Percentiles rank a stretch among this genome's conserved stretches.
Evolutionary conservation across 2,797 vertebrate species (phyloP).

Genomic region (Odontamblyopus rebecca): DNA sequence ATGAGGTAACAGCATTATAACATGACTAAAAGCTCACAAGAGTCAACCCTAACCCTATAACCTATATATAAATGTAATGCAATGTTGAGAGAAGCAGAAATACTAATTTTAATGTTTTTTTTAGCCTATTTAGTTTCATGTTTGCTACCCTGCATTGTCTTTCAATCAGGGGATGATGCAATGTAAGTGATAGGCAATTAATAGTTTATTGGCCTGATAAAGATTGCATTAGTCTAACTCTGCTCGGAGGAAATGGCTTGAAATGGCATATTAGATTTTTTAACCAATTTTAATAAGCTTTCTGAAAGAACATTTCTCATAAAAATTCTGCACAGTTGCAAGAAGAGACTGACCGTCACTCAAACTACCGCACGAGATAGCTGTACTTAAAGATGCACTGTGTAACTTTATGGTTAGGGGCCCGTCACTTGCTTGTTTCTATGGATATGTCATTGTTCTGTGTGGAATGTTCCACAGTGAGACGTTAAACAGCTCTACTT

Average conservation of each 20-base stretch:
- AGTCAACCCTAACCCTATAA: no score
- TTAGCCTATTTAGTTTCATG: not conserved
- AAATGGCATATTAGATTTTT: not conserved
- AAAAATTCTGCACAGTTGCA: not conserved
- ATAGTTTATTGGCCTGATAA: not conserved
- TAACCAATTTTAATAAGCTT: not conserved
- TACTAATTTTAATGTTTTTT: not conserved
- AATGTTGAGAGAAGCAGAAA: not conserved
- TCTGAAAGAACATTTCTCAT: not conserved
- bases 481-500: no score
- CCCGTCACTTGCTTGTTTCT: no score
- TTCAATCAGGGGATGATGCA: conserved; percentile 5
- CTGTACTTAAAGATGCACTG: no score
- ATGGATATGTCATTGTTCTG: no score
- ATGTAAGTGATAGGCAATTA: not conserved
- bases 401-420: no score
- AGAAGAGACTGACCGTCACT: not conserved
- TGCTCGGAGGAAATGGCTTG: not conserved
- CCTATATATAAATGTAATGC: not conserved
- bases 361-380: not conserved
- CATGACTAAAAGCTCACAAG: no score
- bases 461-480: no score
- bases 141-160: not conserved
- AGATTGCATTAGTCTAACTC: not conserved
- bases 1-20: no score